Percentiles rank a stretch among this genome's conserved stretches.
Conservation (phyloP, 2,113 vertebrate genomes). For the Tachysurus vachellii region DNA sequence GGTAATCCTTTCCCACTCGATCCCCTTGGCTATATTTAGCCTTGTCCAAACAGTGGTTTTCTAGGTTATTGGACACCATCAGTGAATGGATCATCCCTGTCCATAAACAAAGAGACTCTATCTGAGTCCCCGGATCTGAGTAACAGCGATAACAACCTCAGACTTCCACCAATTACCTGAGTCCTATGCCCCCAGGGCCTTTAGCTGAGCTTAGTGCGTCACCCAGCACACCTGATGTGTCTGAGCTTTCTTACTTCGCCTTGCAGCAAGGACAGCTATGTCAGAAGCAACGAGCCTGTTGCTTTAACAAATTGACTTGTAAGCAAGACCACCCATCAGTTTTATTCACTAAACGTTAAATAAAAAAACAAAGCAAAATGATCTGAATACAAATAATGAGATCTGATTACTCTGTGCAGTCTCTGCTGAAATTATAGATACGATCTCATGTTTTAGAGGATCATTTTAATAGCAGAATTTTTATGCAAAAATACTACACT, state of each 20-base stretch:
- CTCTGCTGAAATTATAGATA: neutral
- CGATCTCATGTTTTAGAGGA: neutral
- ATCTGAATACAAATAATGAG: neutral
- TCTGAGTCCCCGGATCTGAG: slow-evolving; percentile 59
- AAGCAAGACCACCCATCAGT: slow-evolving; percentile 51
- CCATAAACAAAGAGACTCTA: slow-evolving; percentile 60
- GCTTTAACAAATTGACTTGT: slow-evolving; percentile 62
- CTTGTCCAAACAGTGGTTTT: slow-evolving; percentile 64
- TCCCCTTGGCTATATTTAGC: slow-evolving; percentile 60
- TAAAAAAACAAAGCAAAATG: slow-evolving; percentile 6
- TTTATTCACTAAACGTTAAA: slow-evolving; percentile 6
- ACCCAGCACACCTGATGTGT: slow-evolving; percentile 51
- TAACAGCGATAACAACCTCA: slow-evolving; percentile 61
- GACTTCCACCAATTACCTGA: slow-evolving; percentile 61
- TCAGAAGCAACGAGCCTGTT: slow-evolving; percentile 38
- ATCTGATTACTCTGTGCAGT: neutral
- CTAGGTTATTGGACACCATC: slow-evolving; percentile 65
- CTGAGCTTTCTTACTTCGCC: slow-evolving; percentile 39
- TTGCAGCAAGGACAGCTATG: slow-evolving; percentile 32
- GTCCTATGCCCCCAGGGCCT: slow-evolving; percentile 47
- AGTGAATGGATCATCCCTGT: slow-evolving; percentile 56
- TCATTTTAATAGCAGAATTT: neutral
- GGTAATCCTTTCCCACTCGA: slow-evolving; percentile 57
- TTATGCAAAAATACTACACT: neutral
- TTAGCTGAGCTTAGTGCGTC: slow-evolving; percentile 30